A percentile compares a stretch with the other conserved stretches of the same genome.
Conservation (phyloP, 2,113 vertebrate species). For the Gavia stellata region DNA sequence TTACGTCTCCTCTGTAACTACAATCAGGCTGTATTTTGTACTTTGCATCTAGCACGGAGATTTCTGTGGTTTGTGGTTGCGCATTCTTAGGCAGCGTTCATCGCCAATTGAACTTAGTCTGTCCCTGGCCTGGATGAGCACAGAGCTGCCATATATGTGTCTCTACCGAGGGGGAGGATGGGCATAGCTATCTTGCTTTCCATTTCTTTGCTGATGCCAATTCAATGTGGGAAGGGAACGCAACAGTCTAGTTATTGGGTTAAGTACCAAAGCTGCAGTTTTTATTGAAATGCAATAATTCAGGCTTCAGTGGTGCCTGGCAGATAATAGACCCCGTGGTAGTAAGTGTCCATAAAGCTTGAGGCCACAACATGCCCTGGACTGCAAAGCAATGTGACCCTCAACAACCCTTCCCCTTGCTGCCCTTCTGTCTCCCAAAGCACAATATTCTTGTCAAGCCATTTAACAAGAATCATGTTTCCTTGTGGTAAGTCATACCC, state of each 20-base stretch:
- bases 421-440: conserved; percentile 30
- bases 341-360: conserved; percentile 22
- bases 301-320: neutral
- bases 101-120: neutral
- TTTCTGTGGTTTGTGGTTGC: neutral
- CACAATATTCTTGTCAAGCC: conserved; percentile 43
- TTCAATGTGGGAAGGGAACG: neutral
- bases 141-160: neutral
- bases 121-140: neutral
- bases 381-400: conserved; percentile 12
- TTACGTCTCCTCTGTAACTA: neutral
- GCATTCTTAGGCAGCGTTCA: neutral
- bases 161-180: neutral
- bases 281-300: conserved; percentile 60
- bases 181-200: neutral
- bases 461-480: conserved; percentile 43
- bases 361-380: conserved; percentile 10
- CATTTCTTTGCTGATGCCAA: neutral
- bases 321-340: neutral
- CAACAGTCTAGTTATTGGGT: neutral
- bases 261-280: conserved; percentile 34
- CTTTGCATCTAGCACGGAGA: neutral
- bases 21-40: neutral
- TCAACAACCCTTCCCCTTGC: conserved; percentile 8
- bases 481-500: neutral